Percentiles rank a stretch among this genome's conserved stretches.
Conservation (phyloP, 2,797 vertebrate genomes). For the Cuniculus paca region DNA sequence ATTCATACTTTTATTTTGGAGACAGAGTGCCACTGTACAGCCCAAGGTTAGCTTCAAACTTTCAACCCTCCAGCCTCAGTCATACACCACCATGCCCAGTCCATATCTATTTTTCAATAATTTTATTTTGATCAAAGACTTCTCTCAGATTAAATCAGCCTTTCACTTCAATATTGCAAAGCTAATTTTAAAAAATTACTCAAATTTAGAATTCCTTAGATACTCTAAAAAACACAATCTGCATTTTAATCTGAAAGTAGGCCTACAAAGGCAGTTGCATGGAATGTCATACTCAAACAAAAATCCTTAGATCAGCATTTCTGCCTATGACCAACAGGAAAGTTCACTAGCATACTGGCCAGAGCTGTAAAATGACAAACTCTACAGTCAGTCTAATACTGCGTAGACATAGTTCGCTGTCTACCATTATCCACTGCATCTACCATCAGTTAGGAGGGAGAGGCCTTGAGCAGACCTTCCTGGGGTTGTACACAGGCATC, state of each 20-base stretch:
- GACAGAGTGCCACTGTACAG: not conserved
- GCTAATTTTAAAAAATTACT: conserved; percentile 4
- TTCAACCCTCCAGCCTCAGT: not conserved
- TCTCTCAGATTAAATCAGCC: conserved; percentile 50
- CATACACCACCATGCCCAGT: not conserved
- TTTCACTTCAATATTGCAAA: conserved; percentile 30
- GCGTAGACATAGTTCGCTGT: not conserved
- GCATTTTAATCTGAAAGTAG: not conserved
- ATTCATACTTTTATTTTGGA: not conserved
- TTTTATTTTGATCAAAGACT: conserved; percentile 62
- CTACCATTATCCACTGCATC: not conserved
- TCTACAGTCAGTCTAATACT: not conserved
- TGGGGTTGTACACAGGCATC: conserved; percentile 64
- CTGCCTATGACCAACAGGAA: conserved; percentile 20
- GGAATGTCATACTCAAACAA: not conserved
- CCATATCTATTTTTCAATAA: conserved; percentile 24
- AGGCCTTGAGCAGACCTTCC: not conserved
- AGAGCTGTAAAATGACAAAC: not conserved
- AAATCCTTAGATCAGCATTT: not conserved
- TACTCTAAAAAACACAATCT: conserved; percentile 53
- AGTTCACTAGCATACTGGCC: not conserved
- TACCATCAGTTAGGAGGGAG: not conserved
- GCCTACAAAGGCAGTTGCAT: not conserved
- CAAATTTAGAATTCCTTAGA: conserved; percentile 38
- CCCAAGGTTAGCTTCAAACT: not conserved